Base-by-base conservation (phyloP, 2,888 invertebrate species). In the Philonicus albiceps region DNA sequence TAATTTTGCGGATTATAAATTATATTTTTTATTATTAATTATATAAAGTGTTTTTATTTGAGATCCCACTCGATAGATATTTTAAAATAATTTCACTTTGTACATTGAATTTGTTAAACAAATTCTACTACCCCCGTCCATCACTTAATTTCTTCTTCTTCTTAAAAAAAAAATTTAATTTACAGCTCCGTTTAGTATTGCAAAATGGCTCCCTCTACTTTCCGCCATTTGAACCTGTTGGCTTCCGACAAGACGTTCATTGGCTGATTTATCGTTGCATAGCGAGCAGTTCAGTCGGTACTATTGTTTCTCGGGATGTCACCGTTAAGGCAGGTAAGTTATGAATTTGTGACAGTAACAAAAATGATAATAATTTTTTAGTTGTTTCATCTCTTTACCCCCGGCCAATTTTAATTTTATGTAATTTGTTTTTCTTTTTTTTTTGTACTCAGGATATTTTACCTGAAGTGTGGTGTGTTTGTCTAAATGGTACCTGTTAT, bases 221-320 rank as follows among this genome's bases (percentile, higher is more conserved):
- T 90, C 93, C 93, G 13, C 93, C 93, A 86, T 94, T 94, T 90
- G 93, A 93, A 86, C 93, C 93, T 11, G 93, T 93, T 88, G 93
- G 93, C 86, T 94, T 94, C 90, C 92, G 94, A 80, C 94, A 94
- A 90, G 94, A 94, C 90, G 93, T 94, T 40, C 94, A 94, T 89
- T 93, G 93, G 93, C 92, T 93, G 55, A 91, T 93, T 53, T 94
- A 94, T 90, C 93, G 93, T 87, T 94, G 94, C 89, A 90, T 92
- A 85, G 93, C 93, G 87, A 91, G 92, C 84, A 94, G 93, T 91
- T 91, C 92, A 40, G 93, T 93, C 84, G 94, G 93, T 49, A 92
- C 93, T 43, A 92, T 94, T 89, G 92, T 94, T 88, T 93, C 93
- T 86, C 91, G 93, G 87, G 93, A 93, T 90, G 93, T 94, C 88